phyloP scores from a whole-genome alignment of 2,888 invertebrate genomes.

The Drosophila dives region DNA sequence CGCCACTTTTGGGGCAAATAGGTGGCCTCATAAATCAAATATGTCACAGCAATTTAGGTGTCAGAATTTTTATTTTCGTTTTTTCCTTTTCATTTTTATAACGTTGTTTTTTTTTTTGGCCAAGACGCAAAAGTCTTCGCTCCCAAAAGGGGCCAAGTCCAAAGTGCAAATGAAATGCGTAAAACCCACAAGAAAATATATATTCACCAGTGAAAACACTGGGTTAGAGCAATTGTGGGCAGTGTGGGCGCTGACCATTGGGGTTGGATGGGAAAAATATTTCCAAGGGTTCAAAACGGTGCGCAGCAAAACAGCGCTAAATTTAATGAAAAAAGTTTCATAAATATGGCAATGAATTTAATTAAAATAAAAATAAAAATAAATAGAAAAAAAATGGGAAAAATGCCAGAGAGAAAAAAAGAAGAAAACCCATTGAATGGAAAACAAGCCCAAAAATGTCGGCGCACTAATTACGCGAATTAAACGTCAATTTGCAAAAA shows the following conservation, averaged over 20 bases:
- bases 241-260: conserved; percentile 12
- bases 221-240: conserved; percentile 50
- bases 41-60: conserved; percentile 82
- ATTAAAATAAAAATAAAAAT: conserved; percentile 68
- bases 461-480: conserved; percentile 79
- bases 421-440: conserved; percentile 23
- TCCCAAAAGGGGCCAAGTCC: conserved; percentile 39
- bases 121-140: conserved; percentile 41
- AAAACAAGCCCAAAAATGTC: conserved; percentile 72
- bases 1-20: conserved; percentile 78
- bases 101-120: conserved; percentile 69
- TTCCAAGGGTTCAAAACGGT: conserved; percentile 55
- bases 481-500: conserved; percentile 79
- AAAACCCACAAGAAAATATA: conserved; percentile 66
- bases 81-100: conserved; percentile 76
- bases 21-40: conserved; percentile 82
- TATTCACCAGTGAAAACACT: conserved; percentile 33
- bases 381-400: conserved; percentile 11
- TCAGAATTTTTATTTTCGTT: conserved; percentile 75
- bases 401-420: conserved; percentile 14
- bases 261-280: conserved; percentile 52
- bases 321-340: conserved; percentile 81
- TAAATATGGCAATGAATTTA: conserved; percentile 81
- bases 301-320: conserved; percentile 62
- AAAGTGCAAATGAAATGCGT: conserved; percentile 66